Percentiles rank a stretch among this genome's conserved stretches.
Conservation (phyloP, 2,113 vertebrate genomes). For the Campylomormyrus tamandua region DNA sequence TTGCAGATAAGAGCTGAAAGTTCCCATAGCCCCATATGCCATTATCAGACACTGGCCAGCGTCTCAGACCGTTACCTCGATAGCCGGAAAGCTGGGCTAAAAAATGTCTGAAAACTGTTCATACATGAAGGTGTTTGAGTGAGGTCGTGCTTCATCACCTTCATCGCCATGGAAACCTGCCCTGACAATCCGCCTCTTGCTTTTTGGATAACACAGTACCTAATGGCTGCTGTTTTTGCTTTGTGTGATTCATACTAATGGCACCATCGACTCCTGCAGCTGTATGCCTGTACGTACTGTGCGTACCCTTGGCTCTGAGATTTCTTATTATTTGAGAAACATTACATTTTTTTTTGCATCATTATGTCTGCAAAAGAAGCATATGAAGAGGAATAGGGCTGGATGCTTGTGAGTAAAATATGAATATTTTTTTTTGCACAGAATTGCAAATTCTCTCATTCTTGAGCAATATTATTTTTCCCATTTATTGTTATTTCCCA, state of each 20-base stretch:
- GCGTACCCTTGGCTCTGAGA: not conserved
- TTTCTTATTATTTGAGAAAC: not conserved
- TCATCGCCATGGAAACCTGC: not conserved
- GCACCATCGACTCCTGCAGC: not conserved
- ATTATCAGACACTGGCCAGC: not conserved
- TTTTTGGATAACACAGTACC: not conserved
- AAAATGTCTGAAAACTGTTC: not conserved
- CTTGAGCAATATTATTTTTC: not conserved
- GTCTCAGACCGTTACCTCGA: not conserved
- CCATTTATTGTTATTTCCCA: not conserved
- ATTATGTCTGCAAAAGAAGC: not conserved
- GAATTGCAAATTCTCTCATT: not conserved
- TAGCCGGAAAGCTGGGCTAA: not conserved
- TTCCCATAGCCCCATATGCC: not conserved
- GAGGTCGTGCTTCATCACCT: not conserved
- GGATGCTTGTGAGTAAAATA: not conserved
- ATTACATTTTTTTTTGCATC: not conserved
- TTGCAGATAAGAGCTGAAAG: not conserved
- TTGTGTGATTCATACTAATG: not conserved
- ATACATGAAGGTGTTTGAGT: not conserved
- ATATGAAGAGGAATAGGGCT: not conserved
- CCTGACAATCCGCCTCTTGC: not conserved
- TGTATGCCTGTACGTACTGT: not conserved
- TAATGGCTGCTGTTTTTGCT: not conserved
- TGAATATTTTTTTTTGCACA: not conserved